Base-by-base conservation (phyloP, 2,797 vertebrate genomes). In the Leuciscus waleckii region DNA sequence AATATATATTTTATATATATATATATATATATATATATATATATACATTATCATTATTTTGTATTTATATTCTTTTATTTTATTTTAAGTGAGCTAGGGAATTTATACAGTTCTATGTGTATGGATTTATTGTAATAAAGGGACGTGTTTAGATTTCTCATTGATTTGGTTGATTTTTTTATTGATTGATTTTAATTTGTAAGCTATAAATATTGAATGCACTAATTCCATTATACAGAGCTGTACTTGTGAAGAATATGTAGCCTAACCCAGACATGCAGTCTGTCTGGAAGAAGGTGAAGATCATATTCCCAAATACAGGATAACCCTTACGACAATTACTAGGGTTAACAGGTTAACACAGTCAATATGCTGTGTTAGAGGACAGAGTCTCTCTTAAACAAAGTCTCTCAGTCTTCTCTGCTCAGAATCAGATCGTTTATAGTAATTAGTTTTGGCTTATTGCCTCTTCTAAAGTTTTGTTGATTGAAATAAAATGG, bases 271-370 rank as follows among this genome's bases (percentile, higher is more conserved):
- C 74, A 85, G 88, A 82, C 79, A 71, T 58, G 71, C 54, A 75
- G 51, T 85, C 83, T 82, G 83, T 84, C 70, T 86, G 76, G 26
- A 29, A 83, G 29, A 77, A 86, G 37, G 67, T 9, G 41, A 69
- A 81, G 84, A 85, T 86, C 81, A 86, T 32, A 76, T 88, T 88
- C 85, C 85, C 61, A 81, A 83, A 82, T 85, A 75, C 29, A 78
- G 87, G 73, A 84, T 79, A 46, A 79, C 80, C 78, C 84, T 84
- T 84, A 58, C 54, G 69, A 85, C 85, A 86, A 90, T 87, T 85
- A 87, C 85, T 5, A 74, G 79, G 83, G 85, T 86, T 85, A 81
- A 63, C 85, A 73, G 87, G 83, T 88, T 90, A 88, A 87, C 87
- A 84, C 79, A 82, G 81, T 88, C 89, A 86, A 19, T 75, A 87